Evolutionary conservation across 2,888 invertebrate species (phyloP), one percentile per base, ranked within the genome.

Genomic region (Leucania comma): DNA sequence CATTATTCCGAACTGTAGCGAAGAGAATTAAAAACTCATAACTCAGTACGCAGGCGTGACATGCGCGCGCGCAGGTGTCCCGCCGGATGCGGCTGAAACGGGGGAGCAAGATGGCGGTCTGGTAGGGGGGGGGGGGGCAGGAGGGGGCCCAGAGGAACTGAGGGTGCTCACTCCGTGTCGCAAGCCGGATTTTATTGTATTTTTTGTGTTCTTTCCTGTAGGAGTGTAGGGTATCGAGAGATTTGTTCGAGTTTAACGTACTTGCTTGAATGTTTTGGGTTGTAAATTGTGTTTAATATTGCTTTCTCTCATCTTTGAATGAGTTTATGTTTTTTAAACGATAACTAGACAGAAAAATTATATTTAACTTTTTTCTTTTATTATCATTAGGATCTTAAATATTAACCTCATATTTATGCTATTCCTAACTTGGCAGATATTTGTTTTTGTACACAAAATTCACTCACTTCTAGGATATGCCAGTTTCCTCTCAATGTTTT

Each of bases 11-110:
- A 78, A 91, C 89, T 89, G 88, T 90, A 84, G 87, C 88, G 82
- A 84, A 93, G 92, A 92, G 90, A 89, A 94, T 95, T 95, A 94
- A 95, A 95, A 93, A 87, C 89, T 90, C 88, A 94, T 95, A 94
- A 94, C 87, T 94, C 90, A 78, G 81, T 75, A 82, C 82, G 86
- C 85, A 84, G 83, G 87, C 87, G 81, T 80, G 88, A 78, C 85
- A 87, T 46, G 90, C 94, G 92, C 90, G 69, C 46, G 93, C 94
- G 95, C 95, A 96, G 95, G 95, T 96, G 95, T 93, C 90, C 80
- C 88, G 90, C 94, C 96, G 95, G 95, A 95, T 93, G 91, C 89
- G 89, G 89, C 93, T 94, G 95, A 93, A 95, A 92, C 86, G 80
- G 64, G 79, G 68, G 78, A 53, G 68, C 38, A 72, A n/a, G 67